Evolutionary conservation across 1,140 invertebrate species (phyloP).

Genomic region (Neoseiulus cucumeris): DNA sequence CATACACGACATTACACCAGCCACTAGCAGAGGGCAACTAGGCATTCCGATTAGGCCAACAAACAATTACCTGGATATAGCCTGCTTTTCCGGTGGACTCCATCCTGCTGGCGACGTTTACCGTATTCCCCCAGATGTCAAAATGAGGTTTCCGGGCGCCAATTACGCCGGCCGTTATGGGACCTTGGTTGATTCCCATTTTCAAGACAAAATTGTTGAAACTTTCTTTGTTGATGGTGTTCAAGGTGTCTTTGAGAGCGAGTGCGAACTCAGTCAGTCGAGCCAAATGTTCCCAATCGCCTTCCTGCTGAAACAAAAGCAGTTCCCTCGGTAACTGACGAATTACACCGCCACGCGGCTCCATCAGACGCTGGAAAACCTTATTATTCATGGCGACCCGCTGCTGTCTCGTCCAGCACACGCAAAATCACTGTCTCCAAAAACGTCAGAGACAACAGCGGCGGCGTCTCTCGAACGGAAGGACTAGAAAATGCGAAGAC

Average conservation of each 20-base stretch:
- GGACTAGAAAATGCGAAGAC: not conserved
- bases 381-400: not conserved
- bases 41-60: not conserved
- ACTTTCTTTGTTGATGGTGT: conserved; percentile 77
- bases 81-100: conserved; percentile 88
- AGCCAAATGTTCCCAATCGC: conserved; percentile 61
- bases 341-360: conserved; percentile 31
- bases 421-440: not conserved
- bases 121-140: conserved; percentile 77
- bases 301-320: conserved; percentile 26
- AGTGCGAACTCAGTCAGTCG: conserved; percentile 71
- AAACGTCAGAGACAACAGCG: too few relatives aligned
- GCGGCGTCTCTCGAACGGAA: not conserved
- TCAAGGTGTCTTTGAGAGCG: conserved; percentile 64
- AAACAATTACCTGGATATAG: conserved; percentile 54
- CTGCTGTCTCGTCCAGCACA: not conserved
- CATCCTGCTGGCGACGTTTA: conserved; percentile 87
- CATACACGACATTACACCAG: too few relatives aligned
- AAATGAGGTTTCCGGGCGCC: conserved; percentile 84
- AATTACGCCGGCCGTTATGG: conserved; percentile 82
- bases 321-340: conserved; percentile 31
- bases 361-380: too few relatives aligned
- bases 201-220: conserved; percentile 86
- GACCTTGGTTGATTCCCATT: conserved; percentile 87
- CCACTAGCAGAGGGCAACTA: too few relatives aligned